Conservation (phyloP, 2,888 invertebrate species). For the Seira ritae region DNA sequence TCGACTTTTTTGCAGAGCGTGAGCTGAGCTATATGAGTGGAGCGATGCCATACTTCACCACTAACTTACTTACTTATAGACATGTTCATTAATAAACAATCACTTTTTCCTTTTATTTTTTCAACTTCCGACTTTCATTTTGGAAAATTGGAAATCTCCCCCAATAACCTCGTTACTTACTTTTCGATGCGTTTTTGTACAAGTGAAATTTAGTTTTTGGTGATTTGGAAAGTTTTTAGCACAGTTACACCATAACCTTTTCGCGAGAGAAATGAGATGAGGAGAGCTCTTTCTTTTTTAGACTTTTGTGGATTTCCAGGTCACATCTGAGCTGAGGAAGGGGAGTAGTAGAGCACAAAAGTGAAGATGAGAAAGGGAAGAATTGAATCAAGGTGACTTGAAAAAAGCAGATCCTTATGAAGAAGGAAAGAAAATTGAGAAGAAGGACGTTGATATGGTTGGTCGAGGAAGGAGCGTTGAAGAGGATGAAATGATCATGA, state of each 20-base stretch:
- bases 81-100: slow-evolving; percentile 42
- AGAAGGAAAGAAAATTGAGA: too few relatives aligned
- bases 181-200: background rate
- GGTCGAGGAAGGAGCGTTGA: too few relatives aligned
- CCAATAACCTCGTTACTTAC: too few relatives aligned
- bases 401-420: too few relatives aligned
- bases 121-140: slow-evolving; percentile 45
- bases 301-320: slow-evolving; percentile 56
- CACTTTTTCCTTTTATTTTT: slow-evolving; percentile 33
- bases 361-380: slow-evolving; percentile 29
- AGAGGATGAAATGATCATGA: too few relatives aligned
- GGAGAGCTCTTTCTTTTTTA: background rate
- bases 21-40: too few relatives aligned
- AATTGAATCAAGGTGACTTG: too few relatives aligned
- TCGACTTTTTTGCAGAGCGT: too few relatives aligned
- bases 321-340: slow-evolving; percentile 28
- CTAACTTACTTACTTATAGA: slow-evolving; percentile 6
- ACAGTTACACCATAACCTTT: slow-evolving; percentile 38
- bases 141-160: slow-evolving; percentile 35
- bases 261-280: too few relatives aligned
- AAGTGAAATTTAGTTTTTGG: background rate
- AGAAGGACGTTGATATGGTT: too few relatives aligned
- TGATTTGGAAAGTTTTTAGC: slow-evolving; percentile 36
- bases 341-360: slow-evolving; percentile 48
- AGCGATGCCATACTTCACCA: background rate